Conservation (phyloP, 2,888 invertebrate genomes). For the Eupelmus urozonus region DNA sequence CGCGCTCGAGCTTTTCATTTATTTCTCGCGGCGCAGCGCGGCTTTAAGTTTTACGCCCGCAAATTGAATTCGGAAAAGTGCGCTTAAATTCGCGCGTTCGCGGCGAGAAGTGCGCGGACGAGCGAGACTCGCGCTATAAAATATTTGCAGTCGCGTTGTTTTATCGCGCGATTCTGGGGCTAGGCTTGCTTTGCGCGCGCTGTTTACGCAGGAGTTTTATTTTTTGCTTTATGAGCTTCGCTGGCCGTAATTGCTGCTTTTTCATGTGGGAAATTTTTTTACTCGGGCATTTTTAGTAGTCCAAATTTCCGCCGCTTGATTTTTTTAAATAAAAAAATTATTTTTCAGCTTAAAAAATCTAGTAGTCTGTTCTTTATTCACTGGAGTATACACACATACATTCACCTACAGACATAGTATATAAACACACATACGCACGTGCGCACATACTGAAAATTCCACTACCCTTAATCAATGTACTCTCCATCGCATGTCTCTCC, state of each 20-base stretch:
- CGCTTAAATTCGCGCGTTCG: constrained; percentile 31
- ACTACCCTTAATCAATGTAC: constrained; percentile 4
- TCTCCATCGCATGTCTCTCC: not conserved
- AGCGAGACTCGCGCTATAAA: not conserved
- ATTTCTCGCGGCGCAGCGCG: constrained; percentile 25
- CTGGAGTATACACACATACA: too few species aligned
- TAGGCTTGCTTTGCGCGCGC: constrained; percentile 1
- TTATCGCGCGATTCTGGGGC: constrained; percentile 18
- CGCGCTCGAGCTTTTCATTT: constrained; percentile 51
- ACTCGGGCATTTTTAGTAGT: too few species aligned
- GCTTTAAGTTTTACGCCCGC: constrained; percentile 33
- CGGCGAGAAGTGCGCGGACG: not conserved
- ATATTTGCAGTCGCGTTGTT: constrained; percentile 6
- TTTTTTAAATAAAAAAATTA: too few species aligned
- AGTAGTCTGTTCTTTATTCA: too few species aligned
- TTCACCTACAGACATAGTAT: too few species aligned
- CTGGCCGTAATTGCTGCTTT: too few species aligned
- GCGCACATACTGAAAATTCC: too few species aligned
- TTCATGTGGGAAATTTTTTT: too few species aligned
- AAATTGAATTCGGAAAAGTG: constrained; percentile 50
- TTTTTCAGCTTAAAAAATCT: too few species aligned
- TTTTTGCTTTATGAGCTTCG: too few species aligned
- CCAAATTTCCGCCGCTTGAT: too few species aligned
- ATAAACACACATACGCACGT: too few species aligned
- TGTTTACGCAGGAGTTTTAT: not conserved